Base-by-base conservation (phyloP, 2,113 vertebrate species). In the Pungitius pungitius region DNA sequence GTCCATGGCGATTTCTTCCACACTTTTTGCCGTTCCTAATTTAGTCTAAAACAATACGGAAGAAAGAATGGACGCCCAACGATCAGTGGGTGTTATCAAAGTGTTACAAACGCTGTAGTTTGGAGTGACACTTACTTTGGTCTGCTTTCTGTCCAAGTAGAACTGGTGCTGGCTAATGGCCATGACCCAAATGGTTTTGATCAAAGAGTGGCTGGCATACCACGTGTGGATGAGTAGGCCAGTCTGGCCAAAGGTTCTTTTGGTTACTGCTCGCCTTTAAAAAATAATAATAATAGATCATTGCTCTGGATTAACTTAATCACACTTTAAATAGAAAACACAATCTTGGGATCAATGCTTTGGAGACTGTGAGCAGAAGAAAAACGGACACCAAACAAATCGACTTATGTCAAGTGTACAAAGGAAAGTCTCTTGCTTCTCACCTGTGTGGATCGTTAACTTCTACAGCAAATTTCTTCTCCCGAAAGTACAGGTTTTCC, bases 101-200 rank as follows among this genome's bases (percentile, higher is more conserved):
- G n/a, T 20, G 22, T 24, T 24, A 12, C 37, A 40, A 61, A 40
- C 11, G 26, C 77, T 14, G 3, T 1, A 20, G 12, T 17, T 13
- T 30, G 17, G 37, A 51, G 0, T 12, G n/a, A 62, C 22, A 64
- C 96, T 96, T 89, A 99, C 98, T 94, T 97, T 99, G 93, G 96
- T 98, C 91, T 99, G 98, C 81, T 99, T 99, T 85, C 97, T 95
- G 91, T 99, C 97, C 94, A 99, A 88, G 94, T 99, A 99, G 85
- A 99, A 99, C 90, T 99, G 98, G 65, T 99, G 97, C 82, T 99
- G 97, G 90, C 97, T 99, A 80, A 99, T 98, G 58, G 98, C 97
- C 98, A 99, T 99, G 75, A 96, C 95, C 98, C 97, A 99, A 89
- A 99, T 99, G 93, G 96, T 98, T 82, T 98, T 99, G 93, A 99